Evolutionary conservation across 2,797 vertebrate genomes (phyloP).

Genomic region (Siniperca obscura): DNA sequence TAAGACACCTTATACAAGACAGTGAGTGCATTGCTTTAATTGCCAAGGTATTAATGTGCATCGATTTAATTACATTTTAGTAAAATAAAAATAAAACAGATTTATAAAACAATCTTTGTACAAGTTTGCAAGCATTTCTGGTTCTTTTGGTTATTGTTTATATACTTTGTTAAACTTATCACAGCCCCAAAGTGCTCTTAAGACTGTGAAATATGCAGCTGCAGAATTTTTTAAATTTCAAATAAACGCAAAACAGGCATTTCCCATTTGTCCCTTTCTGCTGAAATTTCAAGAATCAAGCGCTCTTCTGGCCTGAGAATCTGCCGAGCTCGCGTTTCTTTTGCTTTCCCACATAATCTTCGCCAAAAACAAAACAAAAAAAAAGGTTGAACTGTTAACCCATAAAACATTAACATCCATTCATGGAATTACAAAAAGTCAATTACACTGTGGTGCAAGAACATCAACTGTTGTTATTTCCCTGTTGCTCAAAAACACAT

Average conservation of each 20-base stretch:
- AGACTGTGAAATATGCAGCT: conserved; percentile 11
- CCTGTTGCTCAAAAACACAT: conserved; percentile 15
- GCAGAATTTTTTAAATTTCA: background rate
- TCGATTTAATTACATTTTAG: conserved; percentile 41
- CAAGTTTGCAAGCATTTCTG: conserved; percentile 41
- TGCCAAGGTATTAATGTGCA: conserved; percentile 37
- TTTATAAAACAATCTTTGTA: conserved; percentile 64
- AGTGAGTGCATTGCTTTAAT: conserved; percentile 51
- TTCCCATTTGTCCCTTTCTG: background rate
- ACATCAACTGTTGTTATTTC: background rate
- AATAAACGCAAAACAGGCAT: background rate
- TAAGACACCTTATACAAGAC: conserved; percentile 8
- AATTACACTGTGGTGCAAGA: conserved; percentile 34
- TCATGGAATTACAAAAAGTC: conserved; percentile 50
- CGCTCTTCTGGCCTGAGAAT: background rate
- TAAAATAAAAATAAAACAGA: conserved; percentile 38
- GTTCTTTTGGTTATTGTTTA: conserved; percentile 24
- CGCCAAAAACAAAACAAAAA: background rate
- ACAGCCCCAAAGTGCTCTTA: conserved; percentile 1
- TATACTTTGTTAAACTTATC: background rate
- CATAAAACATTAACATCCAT: conserved; percentile 41
- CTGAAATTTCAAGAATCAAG: background rate
- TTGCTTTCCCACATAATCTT: background rate
- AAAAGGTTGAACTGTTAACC: conserved; percentile 13
- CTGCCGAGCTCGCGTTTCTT: too few species aligned